phyloP scores from a whole-genome alignment of 2,888 invertebrate genomes.

The Parnassius glacialis region DNA sequence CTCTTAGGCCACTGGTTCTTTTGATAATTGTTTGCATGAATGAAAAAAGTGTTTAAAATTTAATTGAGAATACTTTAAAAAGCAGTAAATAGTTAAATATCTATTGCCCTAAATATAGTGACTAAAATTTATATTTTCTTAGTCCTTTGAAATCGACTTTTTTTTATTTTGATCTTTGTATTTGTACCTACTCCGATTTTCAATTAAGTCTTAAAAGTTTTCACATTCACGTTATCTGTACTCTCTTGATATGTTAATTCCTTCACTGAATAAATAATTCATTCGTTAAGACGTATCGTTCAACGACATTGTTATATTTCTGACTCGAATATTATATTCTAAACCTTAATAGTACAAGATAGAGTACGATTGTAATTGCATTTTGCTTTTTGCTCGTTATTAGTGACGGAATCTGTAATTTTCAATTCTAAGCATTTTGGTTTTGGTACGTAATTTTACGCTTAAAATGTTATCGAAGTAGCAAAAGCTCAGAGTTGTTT shows the following conservation, averaged over 20 bases:
- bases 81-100: no score
- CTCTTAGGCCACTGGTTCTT: no score
- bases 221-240: slow-evolving; percentile 32
- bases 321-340: slow-evolving; percentile 21
- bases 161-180: no score
- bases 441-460: slow-evolving; percentile 14
- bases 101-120: no score
- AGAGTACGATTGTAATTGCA: slow-evolving; percentile 38
- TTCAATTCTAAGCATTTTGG: slow-evolving; percentile 15
- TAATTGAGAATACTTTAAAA: no score
- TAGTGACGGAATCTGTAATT: slow-evolving; percentile 16
- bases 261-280: slow-evolving; percentile 76
- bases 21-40: no score
- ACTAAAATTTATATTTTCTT: no score
- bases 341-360: slow-evolving; percentile 35
- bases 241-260: slow-evolving; percentile 76
- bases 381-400: slow-evolving; percentile 27
- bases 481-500: neutral
- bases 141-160: no score
- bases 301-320: slow-evolving; percentile 55
- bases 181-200: no score
- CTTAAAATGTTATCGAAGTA: slow-evolving; percentile 3
- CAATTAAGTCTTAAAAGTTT: neutral
- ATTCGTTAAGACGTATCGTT: slow-evolving; percentile 72
- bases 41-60: no score